Evolutionary conservation across 2,113 vertebrate species (phyloP), one percentile per base, ranked within the genome.

Genomic region (Trematocara zebra): DNA sequence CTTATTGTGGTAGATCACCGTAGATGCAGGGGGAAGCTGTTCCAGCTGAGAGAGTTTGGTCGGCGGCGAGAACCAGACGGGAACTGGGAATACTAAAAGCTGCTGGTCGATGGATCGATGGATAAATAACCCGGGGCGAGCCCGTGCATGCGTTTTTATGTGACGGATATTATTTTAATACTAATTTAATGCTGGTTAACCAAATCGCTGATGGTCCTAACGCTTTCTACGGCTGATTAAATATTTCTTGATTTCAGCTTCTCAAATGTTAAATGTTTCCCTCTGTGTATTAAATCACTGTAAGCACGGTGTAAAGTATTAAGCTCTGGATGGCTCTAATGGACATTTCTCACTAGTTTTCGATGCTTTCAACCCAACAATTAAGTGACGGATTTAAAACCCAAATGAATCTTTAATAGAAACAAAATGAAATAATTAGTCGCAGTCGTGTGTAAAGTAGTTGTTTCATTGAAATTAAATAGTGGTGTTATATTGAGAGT

Each of bases 241-340:
- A 72, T 72, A 72, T 47, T 72, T 72, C 20, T 72, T 17, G 67
- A 72, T 74, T 74, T 74, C 23, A 74, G 69, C 15, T 74, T 74
- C 69, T 74, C 23, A 74, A 5, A 49, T 31, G 42, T 74, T 31
- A 28, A 47, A 49, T 2, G 8, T 28, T 31, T 74, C 42, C 69
- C 23, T 74, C 15, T 0, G 69, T 28, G 15, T 74, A 8, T 47
- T 74, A 28, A 74, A 18, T 74, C 8, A 47, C 23, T 47, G 40
- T 10, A 74, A 74, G 4, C 61, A 40, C 7, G 0, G 61, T 44
- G 61, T 67, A 2, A 26, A 28, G 42, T 74, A 47, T 74, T 28
- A 28, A 28, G 23, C 69, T 47, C 8, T 74, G 1, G 40, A 11
- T 28, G 23, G 69, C 23, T 47, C 69, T 28, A 49, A 74, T 74